Evolutionary conservation across 2,888 invertebrate genomes (phyloP), one percentile per base, ranked within the genome.

Genomic region (Chymomyza caudatula): DNA sequence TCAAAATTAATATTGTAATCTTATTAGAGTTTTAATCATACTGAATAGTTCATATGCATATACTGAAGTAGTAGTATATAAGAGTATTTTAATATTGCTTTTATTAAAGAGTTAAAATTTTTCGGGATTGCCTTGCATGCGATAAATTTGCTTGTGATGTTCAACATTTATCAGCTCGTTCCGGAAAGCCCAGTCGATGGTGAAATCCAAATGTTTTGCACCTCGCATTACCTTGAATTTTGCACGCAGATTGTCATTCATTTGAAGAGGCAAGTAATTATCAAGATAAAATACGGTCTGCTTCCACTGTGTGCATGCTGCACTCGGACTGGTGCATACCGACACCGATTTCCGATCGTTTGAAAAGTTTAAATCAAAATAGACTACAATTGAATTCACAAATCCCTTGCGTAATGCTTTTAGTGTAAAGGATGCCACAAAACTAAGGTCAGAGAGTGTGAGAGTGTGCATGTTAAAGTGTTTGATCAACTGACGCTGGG

Each of bases 251-350:
- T 3, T 0, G 11, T 78, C 70, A 1, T 37, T 57, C 5, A 13
- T 6, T n/a, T 42, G 47, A 13, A 78, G 17, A 22, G 76, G 76
- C 6, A 76, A 22, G 58, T 76, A 69, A 0, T 57, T 43, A 2
- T 78, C 70, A 43, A 76, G 63, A 22, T 25, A 70, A 17, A 78
- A 78, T 42, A 78, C 61, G 1, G 76, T 52, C 8, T 76, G 76
- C 55, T 63, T 59, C 76, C 76, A 76, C 6, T 76, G 76, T 0
- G 76, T 78, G 47, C 20, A 4, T 8, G 42, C 25, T 0, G 53
- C 67, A 20, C 17, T 44, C 3, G 76, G 76, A 23, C 66, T 63
- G 5, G 65, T 75, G 37, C 23, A 19, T 6, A 51, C 23, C 8
- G 19, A 2, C 22, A 51, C 17, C 11, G 47, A 19, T 17, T 47